Evolutionary conservation across 2,888 invertebrate species (phyloP), one percentile per base, ranked within the genome.

Genomic region (Melanostoma scalare): DNA sequence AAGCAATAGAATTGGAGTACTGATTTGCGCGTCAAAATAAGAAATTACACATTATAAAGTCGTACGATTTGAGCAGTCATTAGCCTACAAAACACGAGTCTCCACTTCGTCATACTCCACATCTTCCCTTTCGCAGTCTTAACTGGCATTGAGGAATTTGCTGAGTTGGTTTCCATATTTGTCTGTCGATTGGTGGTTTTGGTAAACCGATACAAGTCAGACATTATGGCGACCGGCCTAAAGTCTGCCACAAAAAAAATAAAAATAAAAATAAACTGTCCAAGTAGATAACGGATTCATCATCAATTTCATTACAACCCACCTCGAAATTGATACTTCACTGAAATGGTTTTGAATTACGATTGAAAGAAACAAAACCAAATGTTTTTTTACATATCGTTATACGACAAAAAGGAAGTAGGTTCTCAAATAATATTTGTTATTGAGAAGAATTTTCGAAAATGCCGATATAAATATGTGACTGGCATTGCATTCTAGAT

Each of bases 181-280:
- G 71, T 71, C 67, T 84, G 74, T 55, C 55, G 67, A 78, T 84
- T 20, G 48, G 20, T 20, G 20, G 20, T 20, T 20, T 20, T 20
- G 20, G 80, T 71, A 81, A 84, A 44, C 53, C 46, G 82, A 84
- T 68, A 82, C 52, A 36, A 33, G 50, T 31, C 53, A 77, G 84
- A 79, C 79, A 46, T 33, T 79, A 36, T 56, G 84, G 84, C 69
- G 84, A 71, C 74, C 65, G 55, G 67, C 61, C 65, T 50, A 42
- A 63, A 46, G 73, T 73, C 55, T 61, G 30, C 44, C 44, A 46
- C 33, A 6, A 53, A 52, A 30, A 30, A 10, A 46, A 56, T 38
- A 10, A 55, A 10, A n/a, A n/a, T n/a, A n/a, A n/a, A 33, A 50
- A 48, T 58, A 9, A 48, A 63, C 6, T 46, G 48, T 38, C 20